Percentiles rank a stretch among this genome's conserved stretches.
Evolutionary conservation across 2,113 vertebrate species (phyloP).

Genomic region (Odontophorus gujanensis): DNA sequence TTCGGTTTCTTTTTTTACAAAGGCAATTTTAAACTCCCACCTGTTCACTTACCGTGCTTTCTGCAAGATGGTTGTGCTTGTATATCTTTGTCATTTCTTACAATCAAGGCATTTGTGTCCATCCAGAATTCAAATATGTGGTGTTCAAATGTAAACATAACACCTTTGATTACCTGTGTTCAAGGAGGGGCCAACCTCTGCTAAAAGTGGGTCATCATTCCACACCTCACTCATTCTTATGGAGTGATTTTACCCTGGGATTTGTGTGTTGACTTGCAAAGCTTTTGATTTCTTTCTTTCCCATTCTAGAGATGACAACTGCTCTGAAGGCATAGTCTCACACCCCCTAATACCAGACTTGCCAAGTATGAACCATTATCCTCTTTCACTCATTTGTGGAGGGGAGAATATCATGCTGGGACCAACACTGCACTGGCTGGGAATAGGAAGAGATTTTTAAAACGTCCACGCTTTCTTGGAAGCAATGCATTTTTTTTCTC

Average conservation of each 20-base stretch:
- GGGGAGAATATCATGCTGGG: rapidly evolving
- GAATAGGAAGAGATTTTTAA: neutral
- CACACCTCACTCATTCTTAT: neutral
- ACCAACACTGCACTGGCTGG: neutral
- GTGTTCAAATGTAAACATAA: neutral
- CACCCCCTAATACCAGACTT: neutral
- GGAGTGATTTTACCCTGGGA: neutral
- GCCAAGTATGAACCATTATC: neutral
- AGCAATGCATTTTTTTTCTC: neutral
- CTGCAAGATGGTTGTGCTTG: neutral
- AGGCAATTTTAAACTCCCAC: neutral
- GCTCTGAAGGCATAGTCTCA: neutral
- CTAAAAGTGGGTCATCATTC: neutral
- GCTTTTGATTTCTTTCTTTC: neutral
- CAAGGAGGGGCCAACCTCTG: neutral
- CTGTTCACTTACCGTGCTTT: neutral
- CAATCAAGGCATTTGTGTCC: neutral
- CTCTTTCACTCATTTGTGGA: rapidly evolving
- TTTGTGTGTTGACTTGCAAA: neutral
- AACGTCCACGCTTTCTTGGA: neutral
- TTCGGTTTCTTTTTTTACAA: neutral
- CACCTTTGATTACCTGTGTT: neutral
- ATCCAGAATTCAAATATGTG: neutral
- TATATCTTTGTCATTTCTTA: neutral
- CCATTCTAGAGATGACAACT: neutral